These are phyloP conservation scores for Lycia hirtaria DNA, from an alignment of 2,888 invertebrate genomes.

Conservation along the genomic window DNA sequence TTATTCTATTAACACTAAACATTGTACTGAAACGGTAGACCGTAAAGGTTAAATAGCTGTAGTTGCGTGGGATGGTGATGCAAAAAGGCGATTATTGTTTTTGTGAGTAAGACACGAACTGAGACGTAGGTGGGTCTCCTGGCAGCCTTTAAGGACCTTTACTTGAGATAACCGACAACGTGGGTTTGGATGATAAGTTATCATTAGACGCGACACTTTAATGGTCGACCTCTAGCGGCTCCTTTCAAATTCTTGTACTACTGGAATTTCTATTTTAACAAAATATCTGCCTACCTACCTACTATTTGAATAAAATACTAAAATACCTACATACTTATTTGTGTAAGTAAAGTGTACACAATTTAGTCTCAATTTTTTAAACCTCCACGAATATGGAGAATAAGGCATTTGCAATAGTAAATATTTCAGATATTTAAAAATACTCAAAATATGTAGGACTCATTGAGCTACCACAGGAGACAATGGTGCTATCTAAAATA, in stretches of 20 bases:
- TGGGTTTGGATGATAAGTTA: conserved; percentile 15
- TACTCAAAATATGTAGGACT: no score
- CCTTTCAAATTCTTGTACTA: background rate
- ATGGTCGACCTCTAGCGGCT: background rate
- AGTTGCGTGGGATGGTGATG: conserved; percentile 31
- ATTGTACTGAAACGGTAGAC: conserved; percentile 11
- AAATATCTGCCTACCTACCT: no score
- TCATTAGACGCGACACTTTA: background rate
- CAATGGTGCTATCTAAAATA: no score
- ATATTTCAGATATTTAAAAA: no score
- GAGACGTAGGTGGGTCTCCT: conserved; percentile 29
- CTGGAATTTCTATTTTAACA: no score
- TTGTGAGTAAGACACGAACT: conserved; percentile 14
- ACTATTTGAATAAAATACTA: no score
- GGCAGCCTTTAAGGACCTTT: conserved; percentile 8
- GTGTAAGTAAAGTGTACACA: no score
- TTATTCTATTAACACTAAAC: conserved; percentile 19
- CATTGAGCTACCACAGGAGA: no score
- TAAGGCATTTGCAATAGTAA: no score
- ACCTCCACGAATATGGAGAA: no score
- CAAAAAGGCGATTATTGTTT: conserved; percentile 28
- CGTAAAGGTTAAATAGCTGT: conserved; percentile 31
- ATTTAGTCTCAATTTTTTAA: no score
- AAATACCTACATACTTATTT: no score
- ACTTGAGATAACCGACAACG: conserved; percentile 7